These are phyloP conservation scores for Trinectes maculatus DNA, from an alignment of 2,113 vertebrate genomes.

Conservation along the genomic window DNA sequence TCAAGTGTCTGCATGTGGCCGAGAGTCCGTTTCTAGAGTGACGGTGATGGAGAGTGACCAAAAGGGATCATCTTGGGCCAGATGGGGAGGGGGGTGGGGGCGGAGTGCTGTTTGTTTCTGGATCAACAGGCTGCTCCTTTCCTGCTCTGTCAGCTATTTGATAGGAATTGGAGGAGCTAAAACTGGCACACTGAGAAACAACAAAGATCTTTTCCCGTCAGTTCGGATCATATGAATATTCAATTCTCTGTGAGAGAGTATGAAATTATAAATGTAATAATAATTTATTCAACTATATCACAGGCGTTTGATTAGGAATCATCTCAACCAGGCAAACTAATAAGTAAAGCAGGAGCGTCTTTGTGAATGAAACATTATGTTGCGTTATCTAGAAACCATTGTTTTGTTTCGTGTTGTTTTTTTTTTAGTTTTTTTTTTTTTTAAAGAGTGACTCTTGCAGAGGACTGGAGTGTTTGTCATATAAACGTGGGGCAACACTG, in stretches of 20 bases:
- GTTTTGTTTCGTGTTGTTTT: too few species aligned
- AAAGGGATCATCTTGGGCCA: conserved; percentile 36
- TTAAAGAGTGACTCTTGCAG: conserved; percentile 39
- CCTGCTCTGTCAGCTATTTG: conserved; percentile 59
- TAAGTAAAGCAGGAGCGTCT: not conserved
- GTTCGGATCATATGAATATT: conserved; percentile 1
- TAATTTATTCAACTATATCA: not conserved
- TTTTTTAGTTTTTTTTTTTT: too few species aligned
- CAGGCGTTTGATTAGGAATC: not conserved
- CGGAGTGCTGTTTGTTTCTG: conserved; percentile 51
- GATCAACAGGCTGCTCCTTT: conserved; percentile 42
- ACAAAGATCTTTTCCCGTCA: not conserved
- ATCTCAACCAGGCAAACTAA: not conserved
- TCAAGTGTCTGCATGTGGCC: conserved; percentile 25
- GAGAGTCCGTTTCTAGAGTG: conserved; percentile 47
- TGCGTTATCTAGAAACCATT: conserved; percentile 36
- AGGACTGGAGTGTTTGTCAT: conserved; percentile 58
- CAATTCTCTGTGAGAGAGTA: not conserved
- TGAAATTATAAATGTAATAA: not conserved
- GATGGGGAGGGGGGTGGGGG: conserved; percentile 14
- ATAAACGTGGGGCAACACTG: conserved; percentile 72
- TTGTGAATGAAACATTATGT: not conserved
- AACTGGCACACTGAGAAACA: conserved; percentile 4
- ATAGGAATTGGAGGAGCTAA: too few species aligned
- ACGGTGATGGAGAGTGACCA: conserved; percentile 50